Conservation (phyloP, 2,113 vertebrate species). For the Ciconia stormi region DNA sequence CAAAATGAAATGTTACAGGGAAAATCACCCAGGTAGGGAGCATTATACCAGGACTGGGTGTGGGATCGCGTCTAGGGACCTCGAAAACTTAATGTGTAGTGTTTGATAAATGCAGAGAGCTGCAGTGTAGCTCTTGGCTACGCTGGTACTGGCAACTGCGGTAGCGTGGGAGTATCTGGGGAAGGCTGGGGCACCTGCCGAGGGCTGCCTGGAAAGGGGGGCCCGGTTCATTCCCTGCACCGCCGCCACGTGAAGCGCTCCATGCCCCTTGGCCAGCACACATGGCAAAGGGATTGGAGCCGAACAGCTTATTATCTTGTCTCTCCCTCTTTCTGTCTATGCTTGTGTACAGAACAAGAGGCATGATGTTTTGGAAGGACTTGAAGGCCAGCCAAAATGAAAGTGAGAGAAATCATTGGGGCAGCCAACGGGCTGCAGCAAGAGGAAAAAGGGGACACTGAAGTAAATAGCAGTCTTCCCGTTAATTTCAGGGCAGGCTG, state of each 20-base stretch:
- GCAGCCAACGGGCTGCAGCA: not conserved
- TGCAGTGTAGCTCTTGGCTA: not conserved
- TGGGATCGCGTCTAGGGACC: not conserved
- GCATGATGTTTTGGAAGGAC: not conserved
- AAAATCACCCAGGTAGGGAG: not conserved
- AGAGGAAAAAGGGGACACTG: not conserved
- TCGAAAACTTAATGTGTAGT: not conserved
- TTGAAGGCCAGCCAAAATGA: conserved; percentile 13
- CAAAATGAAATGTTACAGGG: not conserved
- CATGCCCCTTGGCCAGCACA: not conserved
- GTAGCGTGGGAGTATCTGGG: not conserved
- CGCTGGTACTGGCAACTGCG: not conserved
- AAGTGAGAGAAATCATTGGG: not conserved
- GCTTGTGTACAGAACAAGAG: not conserved
- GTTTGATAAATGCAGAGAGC: not conserved
- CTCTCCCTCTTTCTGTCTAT: not conserved
- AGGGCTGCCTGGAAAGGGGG: not conserved
- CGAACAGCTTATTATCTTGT: not conserved
- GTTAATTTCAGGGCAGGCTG: not conserved
- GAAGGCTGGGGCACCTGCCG: fast-evolving
- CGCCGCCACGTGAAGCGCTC: fast-evolving
- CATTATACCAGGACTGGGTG: not conserved
- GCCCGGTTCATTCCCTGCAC: fast-evolving
- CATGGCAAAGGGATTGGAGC: fast-evolving
- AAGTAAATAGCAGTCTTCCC: not conserved